Evolutionary conservation across 2,888 invertebrate genomes (phyloP), one percentile per base, ranked within the genome.

Genomic region (Periphyllus acericola): DNA sequence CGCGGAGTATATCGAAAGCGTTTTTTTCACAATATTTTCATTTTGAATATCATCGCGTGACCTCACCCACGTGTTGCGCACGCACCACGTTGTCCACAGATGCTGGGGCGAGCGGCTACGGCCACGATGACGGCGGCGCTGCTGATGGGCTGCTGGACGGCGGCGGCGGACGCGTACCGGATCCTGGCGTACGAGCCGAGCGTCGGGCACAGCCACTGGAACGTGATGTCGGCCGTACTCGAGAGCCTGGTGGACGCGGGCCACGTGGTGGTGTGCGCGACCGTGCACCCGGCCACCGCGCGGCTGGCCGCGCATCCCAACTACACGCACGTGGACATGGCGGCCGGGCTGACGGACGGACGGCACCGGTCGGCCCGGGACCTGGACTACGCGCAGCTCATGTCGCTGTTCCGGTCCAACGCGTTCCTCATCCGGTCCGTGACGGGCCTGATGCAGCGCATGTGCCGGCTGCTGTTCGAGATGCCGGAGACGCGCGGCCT

Each of bases 201-300:
- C 21, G 9, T 25, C 14, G 83, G 34, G 3, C 17, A 55, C 21
- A 83, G 83, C 21, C 83, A 83, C 29, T 83, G 83, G 83, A 74
- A 36, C 55, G 83, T 83, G 2, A 72, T 83, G 83, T 74, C 74
- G 11, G 74, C 83, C 36, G 83, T 83, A 11, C 55, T 83, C 52
- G 83, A 83, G 74, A 83, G 83, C n/a, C 36, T 83, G 74, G 34
- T 83, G 74, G 74, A 55, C 74, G 83, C 55, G 11, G 83, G 83
- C 0, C 83, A 83, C 21, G 74, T 55, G 21, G 83, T 83, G 83
- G 55, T 83, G 55, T 83, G 83, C 74, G 9, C 1, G 21, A 60
- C 83, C 5, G 1, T 55, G n/a, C 83, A 74, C 36, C 29, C 34
- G 34, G 72, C 74, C 52, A 55, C 72, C 55, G 83, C 11, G 8